These are phyloP conservation scores for Pocillopora verrucosa DNA, from an alignment of 64 coral and sea anemone genomes.

Conservation along the genomic window DNA sequence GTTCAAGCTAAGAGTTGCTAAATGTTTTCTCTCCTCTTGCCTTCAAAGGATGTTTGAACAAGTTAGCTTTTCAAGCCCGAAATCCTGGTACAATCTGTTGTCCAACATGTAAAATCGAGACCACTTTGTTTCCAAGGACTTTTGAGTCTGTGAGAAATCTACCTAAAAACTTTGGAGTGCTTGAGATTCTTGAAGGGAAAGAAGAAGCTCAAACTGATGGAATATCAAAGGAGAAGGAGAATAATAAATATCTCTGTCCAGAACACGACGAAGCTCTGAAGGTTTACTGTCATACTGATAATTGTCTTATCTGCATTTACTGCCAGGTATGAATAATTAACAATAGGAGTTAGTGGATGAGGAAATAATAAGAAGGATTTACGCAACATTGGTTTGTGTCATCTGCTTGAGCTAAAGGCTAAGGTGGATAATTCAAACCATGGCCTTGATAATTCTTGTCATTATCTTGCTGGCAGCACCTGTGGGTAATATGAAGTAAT, in stretches of 20 bases:
- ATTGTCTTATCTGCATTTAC: slow-evolving; percentile 93
- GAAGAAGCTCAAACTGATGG: slow-evolving; percentile 48
- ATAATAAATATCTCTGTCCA: slow-evolving; percentile 60
- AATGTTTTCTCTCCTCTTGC: not conserved
- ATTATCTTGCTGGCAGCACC: too few species aligned
- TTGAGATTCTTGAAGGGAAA: slow-evolving; percentile 81
- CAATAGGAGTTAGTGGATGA: too few species aligned
- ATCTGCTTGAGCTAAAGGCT: too few species aligned
- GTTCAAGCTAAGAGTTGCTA: too few species aligned
- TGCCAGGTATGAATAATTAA: slow-evolving; percentile 67
- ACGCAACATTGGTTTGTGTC: too few species aligned
- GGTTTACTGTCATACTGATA: slow-evolving; percentile 84
- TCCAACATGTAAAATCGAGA: slow-evolving; percentile 82
- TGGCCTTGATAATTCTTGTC: too few species aligned
- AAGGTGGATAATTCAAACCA: too few species aligned
- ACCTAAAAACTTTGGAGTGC: slow-evolving; percentile 88
- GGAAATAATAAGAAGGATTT: too few species aligned
- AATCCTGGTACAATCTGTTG: slow-evolving; percentile 52
- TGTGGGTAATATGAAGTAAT: too few species aligned
- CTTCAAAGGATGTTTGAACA: slow-evolving; percentile 65
- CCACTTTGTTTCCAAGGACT: slow-evolving; percentile 39
- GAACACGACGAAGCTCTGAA: slow-evolving; percentile 93
- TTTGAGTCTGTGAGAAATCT: slow-evolving; percentile 58
- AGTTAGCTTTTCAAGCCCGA: slow-evolving; percentile 63
- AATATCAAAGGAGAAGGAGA: slow-evolving; percentile 33